Evolutionary conservation across 1,140 invertebrate genomes (phyloP), one percentile per base, ranked within the genome.

Genomic region (Glomeris maerens): DNA sequence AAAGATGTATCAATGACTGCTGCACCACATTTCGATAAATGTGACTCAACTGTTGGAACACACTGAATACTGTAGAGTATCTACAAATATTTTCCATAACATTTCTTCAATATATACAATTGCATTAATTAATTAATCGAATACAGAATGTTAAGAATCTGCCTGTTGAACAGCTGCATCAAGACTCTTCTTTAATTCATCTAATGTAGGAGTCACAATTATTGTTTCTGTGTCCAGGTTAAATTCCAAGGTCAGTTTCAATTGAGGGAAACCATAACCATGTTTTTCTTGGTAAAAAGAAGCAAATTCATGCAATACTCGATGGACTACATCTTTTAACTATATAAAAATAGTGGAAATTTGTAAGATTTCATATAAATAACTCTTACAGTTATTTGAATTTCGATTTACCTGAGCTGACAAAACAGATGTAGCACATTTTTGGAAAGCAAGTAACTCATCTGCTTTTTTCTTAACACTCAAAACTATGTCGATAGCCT

Each of bases 41-140:
- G 25, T 5, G 40, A 42, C 20, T 42, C 40, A 42, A 42, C 40
- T 42, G 40, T 42, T 42, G 40, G 40, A 13, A 36, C 31, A n/a
- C n/a, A n/a, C n/a, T n/a, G n/a, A n/a, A n/a, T n/a, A n/a, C n/a
- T n/a, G n/a, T n/a, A n/a, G n/a, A n/a, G n/a, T n/a, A n/a, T 36
- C 17, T 17, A 36, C 10, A 42, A 42, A 5, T 17, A 10, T 5
- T 42, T 42, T 42, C 25, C 10, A 42, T 4, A 17, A 42, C 4
- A 10, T 17, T 5, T 4, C 5, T 42, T 5, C 17, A 4, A 5
- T 17, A 42, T 4, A 42, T 25, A 21, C 4, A 42, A 42, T 25
- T 5, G 20, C 4, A 5, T 5, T 17, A 42, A 42, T 21, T 25
- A 42, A 42, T 21, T 17, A 21, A 5, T 42, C 17, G 20, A 5